A percentile compares a stretch with the other conserved stretches of the same genome.
These are phyloP conservation scores for Chinchilla lanigera DNA, from an alignment of 2,113 vertebrate species.

Conservation along the genomic window DNA sequence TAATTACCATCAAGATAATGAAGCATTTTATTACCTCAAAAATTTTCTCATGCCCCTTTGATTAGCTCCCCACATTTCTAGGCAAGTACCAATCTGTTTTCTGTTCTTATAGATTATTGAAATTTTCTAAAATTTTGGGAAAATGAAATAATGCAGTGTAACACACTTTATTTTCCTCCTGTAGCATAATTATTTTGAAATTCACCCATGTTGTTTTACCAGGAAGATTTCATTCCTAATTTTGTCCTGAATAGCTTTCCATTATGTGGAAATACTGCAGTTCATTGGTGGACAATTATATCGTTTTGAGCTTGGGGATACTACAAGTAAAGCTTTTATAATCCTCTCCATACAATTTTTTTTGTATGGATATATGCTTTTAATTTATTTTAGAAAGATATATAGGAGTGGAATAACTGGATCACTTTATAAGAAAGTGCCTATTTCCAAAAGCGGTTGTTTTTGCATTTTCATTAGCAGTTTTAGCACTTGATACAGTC, in stretches of 20 bases:
- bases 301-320: not conserved
- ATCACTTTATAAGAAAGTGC: constrained; percentile 24
- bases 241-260: not conserved
- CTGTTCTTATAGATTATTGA: not conserved
- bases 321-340: not conserved
- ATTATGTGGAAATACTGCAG: not conserved
- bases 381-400: constrained; percentile 47
- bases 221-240: not conserved
- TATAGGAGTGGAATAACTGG: constrained; percentile 22
- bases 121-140: not conserved
- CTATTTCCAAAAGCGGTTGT: not conserved
- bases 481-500: not conserved
- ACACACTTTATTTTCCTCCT: not conserved
- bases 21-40: not conserved
- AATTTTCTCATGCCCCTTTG: not conserved
- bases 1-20: not conserved
- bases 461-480: constrained; percentile 8
- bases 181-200: not conserved
- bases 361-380: constrained; percentile 21
- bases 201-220: not conserved
- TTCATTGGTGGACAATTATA: not conserved
- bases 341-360: not conserved
- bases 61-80: not conserved
- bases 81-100: not conserved
- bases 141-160: not conserved